Evolutionary conservation across 1,140 invertebrate genomes (phyloP).

Genomic region (Alviniconcha marisindica): DNA sequence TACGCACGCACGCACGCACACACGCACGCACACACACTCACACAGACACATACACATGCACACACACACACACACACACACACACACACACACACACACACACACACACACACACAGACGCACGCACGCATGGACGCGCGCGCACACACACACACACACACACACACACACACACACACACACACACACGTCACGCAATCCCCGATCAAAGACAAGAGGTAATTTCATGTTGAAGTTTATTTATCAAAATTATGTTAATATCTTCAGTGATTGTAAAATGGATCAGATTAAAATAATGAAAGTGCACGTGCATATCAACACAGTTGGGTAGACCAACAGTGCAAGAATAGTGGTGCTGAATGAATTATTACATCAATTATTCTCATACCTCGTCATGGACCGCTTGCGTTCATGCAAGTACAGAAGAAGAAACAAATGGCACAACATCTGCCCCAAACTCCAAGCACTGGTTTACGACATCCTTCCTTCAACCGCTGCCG

Average conservation of each 20-base stretch:
- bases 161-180: not conserved
- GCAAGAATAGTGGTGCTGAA: no score
- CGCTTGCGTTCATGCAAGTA: no score
- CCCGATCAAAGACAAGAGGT: not conserved
- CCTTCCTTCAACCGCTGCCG: no score
- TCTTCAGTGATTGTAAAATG: not conserved
- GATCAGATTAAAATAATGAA: not conserved
- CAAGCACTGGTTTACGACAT: no score
- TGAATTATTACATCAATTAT: no score
- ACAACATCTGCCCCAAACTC: no score
- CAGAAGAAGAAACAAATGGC: no score
- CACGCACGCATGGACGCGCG: not conserved
- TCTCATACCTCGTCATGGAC: no score
- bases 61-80: constrained; percentile 33
- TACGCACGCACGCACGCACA: no score
- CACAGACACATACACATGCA: constrained; percentile 13
- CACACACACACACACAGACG: not conserved
- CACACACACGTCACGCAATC: not conserved
- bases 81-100: not conserved
- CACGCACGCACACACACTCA: no score
- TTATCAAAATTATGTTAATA: constrained; percentile 22
- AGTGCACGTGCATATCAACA: not conserved
- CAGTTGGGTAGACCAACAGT: no score
- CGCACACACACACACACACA: not conserved
- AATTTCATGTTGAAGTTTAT: not conserved